Evolutionary conservation across 2,888 invertebrate species (phyloP).

Genomic region (Deladenus siricidicola): DNA sequence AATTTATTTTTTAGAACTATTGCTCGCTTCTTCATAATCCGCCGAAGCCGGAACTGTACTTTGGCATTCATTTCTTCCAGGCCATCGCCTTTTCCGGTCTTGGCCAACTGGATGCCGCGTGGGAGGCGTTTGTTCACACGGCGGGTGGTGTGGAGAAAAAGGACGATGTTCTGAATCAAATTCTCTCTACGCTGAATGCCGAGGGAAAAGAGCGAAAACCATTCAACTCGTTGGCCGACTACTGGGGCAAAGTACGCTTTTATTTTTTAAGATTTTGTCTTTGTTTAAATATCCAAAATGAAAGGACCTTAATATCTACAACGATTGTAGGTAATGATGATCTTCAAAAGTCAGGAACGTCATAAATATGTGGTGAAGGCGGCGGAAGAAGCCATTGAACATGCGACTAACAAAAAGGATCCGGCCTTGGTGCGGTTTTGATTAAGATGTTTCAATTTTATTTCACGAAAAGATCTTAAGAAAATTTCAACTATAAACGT

Average conservation of each 20-base stretch:
- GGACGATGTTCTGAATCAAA: constrained; percentile 32
- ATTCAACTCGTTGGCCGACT: constrained; percentile 19
- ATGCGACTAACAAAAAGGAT: constrained; percentile 22
- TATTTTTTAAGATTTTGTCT: not conserved
- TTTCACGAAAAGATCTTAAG: not conserved
- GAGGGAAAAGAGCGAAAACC: not conserved
- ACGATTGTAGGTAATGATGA: constrained; percentile 23
- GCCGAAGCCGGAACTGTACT: constrained; percentile 20
- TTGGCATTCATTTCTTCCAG: constrained; percentile 34
- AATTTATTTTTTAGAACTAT: constrained; percentile 26
- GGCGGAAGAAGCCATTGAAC: constrained; percentile 29
- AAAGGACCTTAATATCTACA: not conserved
- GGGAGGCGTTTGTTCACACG: constrained; percentile 30
- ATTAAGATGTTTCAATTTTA: not conserved
- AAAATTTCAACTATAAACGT: no score
- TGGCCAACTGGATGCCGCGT: constrained; percentile 31
- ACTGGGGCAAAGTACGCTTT: constrained; percentile 5
- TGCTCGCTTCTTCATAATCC: constrained; percentile 27
- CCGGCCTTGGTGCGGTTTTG: constrained; percentile 11
- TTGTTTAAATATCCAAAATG: not conserved
- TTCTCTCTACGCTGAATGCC: constrained; percentile 23
- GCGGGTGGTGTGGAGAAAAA: constrained; percentile 24
- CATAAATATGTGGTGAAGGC: constrained; percentile 31
- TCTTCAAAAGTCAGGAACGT: constrained; percentile 34
- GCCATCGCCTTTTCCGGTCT: constrained; percentile 39